phyloP scores from a whole-genome alignment of 2,888 invertebrate species.

The Ennomos quercinarius region DNA sequence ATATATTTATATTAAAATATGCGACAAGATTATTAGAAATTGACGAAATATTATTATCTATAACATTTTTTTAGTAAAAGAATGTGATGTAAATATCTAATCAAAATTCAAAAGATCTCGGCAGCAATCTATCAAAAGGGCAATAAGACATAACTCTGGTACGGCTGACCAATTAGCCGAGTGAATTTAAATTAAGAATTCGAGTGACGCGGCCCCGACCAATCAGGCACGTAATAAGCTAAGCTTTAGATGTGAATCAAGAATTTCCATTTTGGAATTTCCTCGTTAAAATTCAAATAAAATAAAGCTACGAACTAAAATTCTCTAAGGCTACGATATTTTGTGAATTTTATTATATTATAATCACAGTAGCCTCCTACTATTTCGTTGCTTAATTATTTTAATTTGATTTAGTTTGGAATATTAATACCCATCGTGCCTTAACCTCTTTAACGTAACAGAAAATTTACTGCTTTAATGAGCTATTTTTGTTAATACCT shows the following conservation, averaged over 20 bases:
- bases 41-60: too few relatives aligned
- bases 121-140: constrained; percentile 51
- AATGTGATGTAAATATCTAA: not conserved
- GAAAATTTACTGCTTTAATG: too few relatives aligned
- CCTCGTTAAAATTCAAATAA: constrained; percentile 24
- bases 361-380: not conserved
- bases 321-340: not conserved
- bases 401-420: too few relatives aligned
- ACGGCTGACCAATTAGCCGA: constrained; percentile 52
- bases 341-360: constrained; percentile 4
- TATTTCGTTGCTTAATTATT: not conserved
- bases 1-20: too few relatives aligned
- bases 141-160: constrained; percentile 47
- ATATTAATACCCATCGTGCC: too few relatives aligned
- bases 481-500: too few relatives aligned
- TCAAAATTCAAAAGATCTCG: constrained; percentile 20
- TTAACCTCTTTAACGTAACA: too few relatives aligned
- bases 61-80: too few relatives aligned
- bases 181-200: constrained; percentile 58
- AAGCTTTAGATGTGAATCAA: constrained; percentile 48
- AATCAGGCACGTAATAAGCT: constrained; percentile 55
- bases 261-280: constrained; percentile 35
- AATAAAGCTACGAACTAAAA: not conserved
- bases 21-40: too few relatives aligned
- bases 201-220: constrained; percentile 44